These are phyloP conservation scores for Keiferia lycopersicella DNA, from an alignment of 2,888 invertebrate genomes.

Conservation along the genomic window DNA sequence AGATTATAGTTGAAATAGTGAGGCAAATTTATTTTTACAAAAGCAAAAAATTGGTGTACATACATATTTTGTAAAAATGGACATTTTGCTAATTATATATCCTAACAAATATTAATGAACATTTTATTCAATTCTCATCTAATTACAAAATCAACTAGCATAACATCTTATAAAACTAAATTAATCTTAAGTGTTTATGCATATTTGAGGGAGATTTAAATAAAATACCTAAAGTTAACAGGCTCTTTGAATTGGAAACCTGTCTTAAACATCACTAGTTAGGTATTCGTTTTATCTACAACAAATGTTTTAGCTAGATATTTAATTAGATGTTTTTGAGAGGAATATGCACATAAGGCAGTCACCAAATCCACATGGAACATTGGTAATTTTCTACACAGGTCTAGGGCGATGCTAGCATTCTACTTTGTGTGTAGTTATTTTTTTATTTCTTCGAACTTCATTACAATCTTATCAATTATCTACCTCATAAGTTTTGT, in stretches of 20 bases:
- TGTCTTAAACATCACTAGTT: not conserved
- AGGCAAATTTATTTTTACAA: conserved; percentile 31
- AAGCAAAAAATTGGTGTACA: conserved; percentile 32
- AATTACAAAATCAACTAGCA: conserved; percentile 30
- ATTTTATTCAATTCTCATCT: conserved; percentile 25
- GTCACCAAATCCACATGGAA: not conserved
- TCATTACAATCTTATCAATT: conserved; percentile 44
- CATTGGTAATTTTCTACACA: conserved; percentile 12
- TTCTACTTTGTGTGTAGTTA: conserved; percentile 14
- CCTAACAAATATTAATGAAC: conserved; percentile 17
- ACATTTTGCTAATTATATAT: conserved; percentile 26
- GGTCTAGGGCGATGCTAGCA: conserved; percentile 17
- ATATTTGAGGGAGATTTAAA: conserved; percentile 24
- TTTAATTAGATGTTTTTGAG: conserved; percentile 1
- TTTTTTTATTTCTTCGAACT: conserved; percentile 16
- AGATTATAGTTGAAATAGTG: conserved; percentile 39
- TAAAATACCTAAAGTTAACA: conserved; percentile 7
- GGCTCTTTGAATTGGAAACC: not conserved
- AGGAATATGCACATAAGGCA: conserved; percentile 9
- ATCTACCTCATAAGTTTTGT: conserved; percentile 57
- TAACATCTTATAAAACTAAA: conserved; percentile 34
- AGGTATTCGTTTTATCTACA: conserved; percentile 1
- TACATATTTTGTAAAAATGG: conserved; percentile 31
- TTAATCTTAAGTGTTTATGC: conserved; percentile 28
- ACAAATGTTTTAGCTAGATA: not conserved